Conservation (phyloP, 1,140 invertebrate species). For the Philotrypesis tridentata region DNA sequence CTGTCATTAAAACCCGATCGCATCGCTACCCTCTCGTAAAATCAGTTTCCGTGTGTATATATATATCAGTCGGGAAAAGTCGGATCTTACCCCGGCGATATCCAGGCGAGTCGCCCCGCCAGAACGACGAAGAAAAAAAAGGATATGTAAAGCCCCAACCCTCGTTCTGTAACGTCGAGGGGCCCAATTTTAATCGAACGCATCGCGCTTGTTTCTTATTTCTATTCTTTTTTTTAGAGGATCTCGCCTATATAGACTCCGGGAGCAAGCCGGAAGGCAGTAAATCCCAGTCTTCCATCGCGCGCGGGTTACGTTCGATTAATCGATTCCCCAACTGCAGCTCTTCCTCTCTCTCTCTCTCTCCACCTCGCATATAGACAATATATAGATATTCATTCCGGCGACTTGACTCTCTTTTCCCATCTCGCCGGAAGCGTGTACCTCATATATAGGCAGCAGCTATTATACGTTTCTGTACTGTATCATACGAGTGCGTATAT, state of each 20-base stretch:
- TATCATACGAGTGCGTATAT: too few relatives aligned
- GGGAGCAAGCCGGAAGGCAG: not conserved
- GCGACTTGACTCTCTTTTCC: not conserved
- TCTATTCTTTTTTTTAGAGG: not conserved
- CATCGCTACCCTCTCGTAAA: not conserved
- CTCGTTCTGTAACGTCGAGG: too few relatives aligned
- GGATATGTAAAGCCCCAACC: not conserved
- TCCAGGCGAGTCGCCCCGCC: not conserved
- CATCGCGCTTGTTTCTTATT: too few relatives aligned
- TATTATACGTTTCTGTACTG: too few relatives aligned
- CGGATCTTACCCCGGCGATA: too few relatives aligned
- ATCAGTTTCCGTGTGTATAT: not conserved
- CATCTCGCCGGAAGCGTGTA: not conserved
- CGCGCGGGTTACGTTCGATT: constrained; percentile 42
- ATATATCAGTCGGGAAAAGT: too few relatives aligned
- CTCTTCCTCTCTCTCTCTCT: not conserved
- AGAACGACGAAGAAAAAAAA: not conserved
- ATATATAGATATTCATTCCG: too few relatives aligned
- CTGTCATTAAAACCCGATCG: not conserved
- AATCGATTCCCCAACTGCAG: constrained; percentile 42
- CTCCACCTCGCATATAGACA: not conserved
- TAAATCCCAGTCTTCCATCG: not conserved
- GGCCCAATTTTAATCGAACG: not conserved
- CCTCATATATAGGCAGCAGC: too few relatives aligned
- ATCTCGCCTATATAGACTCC: not conserved